Evolutionary conservation across 1,140 invertebrate genomes (phyloP).

Genomic region (Pygmarrhopalites habei): DNA sequence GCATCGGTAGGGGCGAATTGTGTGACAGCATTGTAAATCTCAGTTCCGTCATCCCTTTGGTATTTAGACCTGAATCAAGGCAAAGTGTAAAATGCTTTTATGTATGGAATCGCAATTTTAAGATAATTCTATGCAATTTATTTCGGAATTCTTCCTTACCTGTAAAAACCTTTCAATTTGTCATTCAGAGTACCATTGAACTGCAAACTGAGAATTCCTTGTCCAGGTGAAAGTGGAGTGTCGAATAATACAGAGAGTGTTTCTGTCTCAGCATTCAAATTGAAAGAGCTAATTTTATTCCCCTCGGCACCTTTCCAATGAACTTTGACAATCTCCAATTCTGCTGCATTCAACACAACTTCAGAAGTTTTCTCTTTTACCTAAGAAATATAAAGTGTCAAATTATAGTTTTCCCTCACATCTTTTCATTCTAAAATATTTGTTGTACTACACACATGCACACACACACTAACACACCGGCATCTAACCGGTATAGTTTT

Average conservation of each 20-base stretch:
- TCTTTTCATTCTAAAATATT: too few relatives aligned
- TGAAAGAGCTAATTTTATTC: conserved; percentile 40
- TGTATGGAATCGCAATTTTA: too few relatives aligned
- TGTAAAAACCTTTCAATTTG: conserved; percentile 92
- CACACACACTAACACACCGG: too few relatives aligned
- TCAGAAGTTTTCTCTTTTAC: conserved; percentile 58
- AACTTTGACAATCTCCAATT: conserved; percentile 69
- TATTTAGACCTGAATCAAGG: conserved; percentile 87
- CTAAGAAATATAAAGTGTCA: conserved; percentile 50
- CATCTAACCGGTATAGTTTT: too few relatives aligned
- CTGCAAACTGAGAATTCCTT: conserved; percentile 58
- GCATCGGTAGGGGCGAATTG: conserved; percentile 92
- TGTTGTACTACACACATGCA: too few relatives aligned
- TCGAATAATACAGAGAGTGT: conserved; percentile 60
- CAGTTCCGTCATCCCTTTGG: conserved; percentile 60
- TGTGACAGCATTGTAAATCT: conserved; percentile 77
- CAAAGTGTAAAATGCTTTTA: too few relatives aligned
- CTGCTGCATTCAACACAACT: conserved; percentile 72
- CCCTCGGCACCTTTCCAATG: conserved; percentile 52
- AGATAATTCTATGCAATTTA: too few relatives aligned
- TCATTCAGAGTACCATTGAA: conserved; percentile 85
- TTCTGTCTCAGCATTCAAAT: conserved; percentile 57
- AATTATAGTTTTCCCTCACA: too few relatives aligned
- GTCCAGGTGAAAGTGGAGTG: conserved; percentile 54
- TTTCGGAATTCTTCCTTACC: too few relatives aligned